Percentiles rank a stretch among this genome's conserved stretches.
Evolutionary conservation across 2,797 vertebrate species (phyloP).

Genomic region (Lacerta viridis): DNA sequence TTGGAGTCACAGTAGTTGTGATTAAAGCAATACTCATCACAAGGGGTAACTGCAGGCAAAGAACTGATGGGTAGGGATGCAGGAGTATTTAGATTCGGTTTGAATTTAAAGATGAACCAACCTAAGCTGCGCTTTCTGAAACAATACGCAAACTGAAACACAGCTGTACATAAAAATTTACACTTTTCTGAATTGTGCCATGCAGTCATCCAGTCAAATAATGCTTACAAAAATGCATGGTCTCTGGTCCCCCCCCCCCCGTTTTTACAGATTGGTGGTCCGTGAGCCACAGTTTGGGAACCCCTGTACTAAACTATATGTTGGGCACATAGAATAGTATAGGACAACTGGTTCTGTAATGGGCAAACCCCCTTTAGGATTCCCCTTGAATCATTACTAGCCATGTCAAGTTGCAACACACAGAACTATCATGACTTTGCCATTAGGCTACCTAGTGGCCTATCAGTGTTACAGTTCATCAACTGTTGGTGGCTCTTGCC

Average conservation of each 20-base stretch:
- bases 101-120: too few relatives aligned
- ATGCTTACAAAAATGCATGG: too few relatives aligned
- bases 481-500: neutral
- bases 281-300: too few relatives aligned
- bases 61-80: neutral
- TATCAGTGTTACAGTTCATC: neutral
- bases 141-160: too few relatives aligned
- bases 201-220: too few relatives aligned
- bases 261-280: too few relatives aligned
- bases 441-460: neutral
- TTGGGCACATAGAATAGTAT: neutral
- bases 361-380: neutral
- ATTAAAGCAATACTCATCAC: neutral
- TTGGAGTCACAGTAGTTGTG: conserved; percentile 6
- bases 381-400: neutral
- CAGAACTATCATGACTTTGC: neutral
- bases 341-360: neutral
- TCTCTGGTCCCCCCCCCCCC: too few relatives aligned
- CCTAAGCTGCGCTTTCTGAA: too few relatives aligned
- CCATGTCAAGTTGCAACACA: neutral
- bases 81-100: too few relatives aligned
- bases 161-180: too few relatives aligned
- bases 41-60: neutral
- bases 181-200: too few relatives aligned
- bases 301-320: neutral